Conservation (phyloP, 2,113 vertebrate species). For the Anser brachyrhynchus region DNA sequence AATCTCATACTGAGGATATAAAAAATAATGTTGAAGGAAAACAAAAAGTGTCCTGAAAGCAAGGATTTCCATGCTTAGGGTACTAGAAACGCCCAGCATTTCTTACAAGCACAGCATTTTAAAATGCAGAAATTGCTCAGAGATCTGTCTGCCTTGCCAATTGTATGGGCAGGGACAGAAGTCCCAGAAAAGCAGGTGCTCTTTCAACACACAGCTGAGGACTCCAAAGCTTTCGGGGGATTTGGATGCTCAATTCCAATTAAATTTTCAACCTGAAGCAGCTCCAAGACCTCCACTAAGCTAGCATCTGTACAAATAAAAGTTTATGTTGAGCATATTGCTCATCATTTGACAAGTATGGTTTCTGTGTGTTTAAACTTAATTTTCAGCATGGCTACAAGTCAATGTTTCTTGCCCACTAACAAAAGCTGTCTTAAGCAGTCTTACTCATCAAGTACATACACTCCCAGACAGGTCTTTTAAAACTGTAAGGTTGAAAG, state of each 20-base stretch:
- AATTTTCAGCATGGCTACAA: neutral
- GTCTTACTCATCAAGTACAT: neutral
- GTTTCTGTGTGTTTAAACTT: neutral
- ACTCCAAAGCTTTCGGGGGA: neutral
- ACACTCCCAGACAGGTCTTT: neutral
- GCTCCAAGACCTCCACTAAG: neutral
- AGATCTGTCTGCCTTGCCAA: neutral
- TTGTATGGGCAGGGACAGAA: neutral
- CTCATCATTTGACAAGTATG: neutral
- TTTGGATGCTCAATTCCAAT: neutral
- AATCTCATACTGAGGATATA: neutral
- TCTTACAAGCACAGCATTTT: neutral
- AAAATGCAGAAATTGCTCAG: neutral
- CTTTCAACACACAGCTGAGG: slow-evolving; percentile 36
- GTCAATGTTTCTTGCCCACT: neutral
- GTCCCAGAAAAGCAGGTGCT: slow-evolving; percentile 10
- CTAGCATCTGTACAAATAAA: neutral
- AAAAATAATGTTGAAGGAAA: neutral
- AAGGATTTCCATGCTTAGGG: neutral
- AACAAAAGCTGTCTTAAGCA: neutral
- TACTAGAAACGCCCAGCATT: neutral
- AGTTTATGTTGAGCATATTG: neutral
- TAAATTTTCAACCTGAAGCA: neutral
- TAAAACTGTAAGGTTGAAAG: neutral
- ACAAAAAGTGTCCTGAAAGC: neutral